Percentiles rank a stretch among this genome's conserved stretches.
phyloP scores from a whole-genome alignment of 1,140 invertebrate species.

The Ruditapes philippinarum region DNA sequence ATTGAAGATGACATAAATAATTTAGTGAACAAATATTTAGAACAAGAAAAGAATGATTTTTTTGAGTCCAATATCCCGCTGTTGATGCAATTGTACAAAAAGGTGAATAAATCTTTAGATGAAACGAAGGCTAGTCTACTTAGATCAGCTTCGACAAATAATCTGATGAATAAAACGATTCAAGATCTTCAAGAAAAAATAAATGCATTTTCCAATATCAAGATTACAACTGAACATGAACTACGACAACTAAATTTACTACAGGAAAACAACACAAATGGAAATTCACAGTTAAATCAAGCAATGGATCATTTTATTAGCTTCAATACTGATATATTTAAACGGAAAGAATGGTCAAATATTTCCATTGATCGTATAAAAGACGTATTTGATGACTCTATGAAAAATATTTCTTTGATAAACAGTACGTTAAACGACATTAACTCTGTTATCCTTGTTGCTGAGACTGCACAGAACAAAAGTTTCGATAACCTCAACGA shows the following conservation, averaged over 20 bases:
- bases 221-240: not conserved
- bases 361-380: slow-evolving; percentile 3
- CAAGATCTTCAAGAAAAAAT: not conserved
- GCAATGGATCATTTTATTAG: not conserved
- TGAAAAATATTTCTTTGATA: not conserved
- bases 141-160: not conserved
- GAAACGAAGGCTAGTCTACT: not conserved
- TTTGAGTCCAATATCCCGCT: not conserved
- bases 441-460: not conserved
- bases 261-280: not conserved
- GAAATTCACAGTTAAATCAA: not conserved
- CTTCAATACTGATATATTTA: not conserved
- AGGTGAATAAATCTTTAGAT: not conserved
- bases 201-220: not conserved
- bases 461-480: not conserved
- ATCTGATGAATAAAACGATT: not conserved
- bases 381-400: not conserved
- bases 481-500: not conserved
- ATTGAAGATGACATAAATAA: not conserved
- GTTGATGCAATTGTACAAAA: not conserved
- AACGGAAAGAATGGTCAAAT: not conserved
- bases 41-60: slow-evolving; percentile 42
- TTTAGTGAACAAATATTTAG: not conserved
- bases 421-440: not conserved
- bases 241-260: not conserved